Evolutionary conservation across 2,888 invertebrate species (phyloP).

Genomic region (Gerosis bhagava): DNA sequence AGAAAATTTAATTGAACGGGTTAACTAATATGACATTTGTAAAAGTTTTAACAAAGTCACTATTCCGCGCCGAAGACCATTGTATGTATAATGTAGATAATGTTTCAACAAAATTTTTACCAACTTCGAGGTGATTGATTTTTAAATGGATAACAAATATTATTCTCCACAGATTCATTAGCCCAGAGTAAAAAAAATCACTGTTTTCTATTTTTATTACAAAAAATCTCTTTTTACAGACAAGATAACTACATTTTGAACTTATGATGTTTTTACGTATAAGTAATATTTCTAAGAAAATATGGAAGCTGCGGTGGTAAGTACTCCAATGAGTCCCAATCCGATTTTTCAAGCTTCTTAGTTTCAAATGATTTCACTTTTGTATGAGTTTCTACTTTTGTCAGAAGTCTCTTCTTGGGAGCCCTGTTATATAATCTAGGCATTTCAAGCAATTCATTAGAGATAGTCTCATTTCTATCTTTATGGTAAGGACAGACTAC

Average conservation of each 20-base stretch:
- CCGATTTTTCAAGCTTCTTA: conserved; percentile 6
- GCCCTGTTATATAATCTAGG: conserved; percentile 35
- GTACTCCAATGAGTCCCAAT: conserved; percentile 49
- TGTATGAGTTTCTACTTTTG: background rate
- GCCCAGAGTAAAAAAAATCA: too few species aligned
- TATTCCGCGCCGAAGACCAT: too few species aligned
- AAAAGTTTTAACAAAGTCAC: too few species aligned
- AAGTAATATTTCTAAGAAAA: conserved; percentile 46
- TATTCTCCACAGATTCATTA: too few species aligned
- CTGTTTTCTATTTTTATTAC: background rate
- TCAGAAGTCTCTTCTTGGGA: conserved; percentile 2
- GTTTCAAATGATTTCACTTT: background rate
- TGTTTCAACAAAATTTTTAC: too few species aligned
- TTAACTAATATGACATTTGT: too few species aligned
- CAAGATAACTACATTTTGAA: background rate
- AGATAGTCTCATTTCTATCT: conserved; percentile 36
- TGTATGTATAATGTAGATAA: too few species aligned
- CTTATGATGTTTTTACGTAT: conserved; percentile 2
- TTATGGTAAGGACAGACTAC: conserved; percentile 39
- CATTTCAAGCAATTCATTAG: conserved; percentile 44
- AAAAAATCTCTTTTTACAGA: background rate
- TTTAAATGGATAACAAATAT: too few species aligned
- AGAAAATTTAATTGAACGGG: too few species aligned
- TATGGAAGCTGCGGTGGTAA: conserved; percentile 59
- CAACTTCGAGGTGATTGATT: too few species aligned